Percentiles rank a stretch among this genome's conserved stretches.
phyloP scores from a whole-genome alignment of 2,888 invertebrate species.

The Sesia bembeciformis region DNA sequence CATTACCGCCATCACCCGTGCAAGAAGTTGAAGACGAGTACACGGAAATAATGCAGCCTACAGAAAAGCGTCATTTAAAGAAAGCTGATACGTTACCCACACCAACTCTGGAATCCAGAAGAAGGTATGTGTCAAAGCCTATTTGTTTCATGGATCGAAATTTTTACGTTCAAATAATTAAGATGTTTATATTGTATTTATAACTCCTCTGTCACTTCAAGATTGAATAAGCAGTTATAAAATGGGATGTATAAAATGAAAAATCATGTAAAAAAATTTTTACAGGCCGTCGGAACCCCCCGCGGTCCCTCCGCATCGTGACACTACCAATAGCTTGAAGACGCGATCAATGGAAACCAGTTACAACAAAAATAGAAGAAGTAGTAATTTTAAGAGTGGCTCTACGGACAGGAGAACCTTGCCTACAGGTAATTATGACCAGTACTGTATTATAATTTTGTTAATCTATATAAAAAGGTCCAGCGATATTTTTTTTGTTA shows the following conservation, averaged over 20 bases:
- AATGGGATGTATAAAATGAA: no score
- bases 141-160: not conserved
- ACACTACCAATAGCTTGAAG: conserved; percentile 82
- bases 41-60: conserved; percentile 76
- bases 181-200: not conserved
- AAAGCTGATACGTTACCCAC: conserved; percentile 74
- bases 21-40: conserved; percentile 86
- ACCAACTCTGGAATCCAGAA: conserved; percentile 58
- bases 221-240: no score
- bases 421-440: conserved; percentile 73
- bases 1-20: conserved; percentile 87
- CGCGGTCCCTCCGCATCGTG: conserved; percentile 83
- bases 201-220: not conserved
- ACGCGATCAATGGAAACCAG: conserved; percentile 90
- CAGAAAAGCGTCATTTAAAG: conserved; percentile 59
- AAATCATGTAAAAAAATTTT: not conserved
- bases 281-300: conserved; percentile 76
- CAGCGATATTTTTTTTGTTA: no score
- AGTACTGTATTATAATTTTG: no score
- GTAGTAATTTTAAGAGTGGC: conserved; percentile 70
- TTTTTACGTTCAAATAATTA: not conserved
- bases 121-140: conserved; percentile 52
- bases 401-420: conserved; percentile 82
- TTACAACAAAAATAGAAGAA: conserved; percentile 77
- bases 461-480: no score